Conservation (phyloP, 1,140 invertebrate genomes). For the Drosophila burlai region DNA sequence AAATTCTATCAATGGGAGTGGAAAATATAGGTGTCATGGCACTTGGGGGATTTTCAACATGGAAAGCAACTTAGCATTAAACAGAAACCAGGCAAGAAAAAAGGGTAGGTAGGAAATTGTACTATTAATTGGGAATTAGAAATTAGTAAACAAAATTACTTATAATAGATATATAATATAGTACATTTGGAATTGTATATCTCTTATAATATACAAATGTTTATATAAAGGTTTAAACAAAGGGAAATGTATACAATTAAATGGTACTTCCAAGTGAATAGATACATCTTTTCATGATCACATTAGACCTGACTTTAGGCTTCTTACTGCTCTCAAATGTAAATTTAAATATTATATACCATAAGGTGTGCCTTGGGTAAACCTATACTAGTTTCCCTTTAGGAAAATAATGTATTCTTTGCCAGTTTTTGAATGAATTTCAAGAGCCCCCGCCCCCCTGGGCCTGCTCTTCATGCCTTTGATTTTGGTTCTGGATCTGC, state of each 20-base stretch:
- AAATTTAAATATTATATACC: neutral
- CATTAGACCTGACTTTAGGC: neutral
- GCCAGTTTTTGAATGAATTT: neutral
- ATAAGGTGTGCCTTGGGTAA: neutral
- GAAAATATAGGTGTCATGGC: conserved; percentile 14
- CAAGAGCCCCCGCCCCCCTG: too few species aligned
- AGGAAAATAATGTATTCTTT: neutral
- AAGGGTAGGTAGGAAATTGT: neutral
- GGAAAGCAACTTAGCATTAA: neutral
- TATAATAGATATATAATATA: too few species aligned
- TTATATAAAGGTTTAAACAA: too few species aligned
- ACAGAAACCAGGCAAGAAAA: neutral
- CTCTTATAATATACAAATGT: too few species aligned
- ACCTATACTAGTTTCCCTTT: neutral
- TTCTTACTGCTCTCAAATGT: neutral
- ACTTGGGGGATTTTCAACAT: neutral
- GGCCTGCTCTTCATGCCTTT: conserved; percentile 41
- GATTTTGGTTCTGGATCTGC: conserved; percentile 45
- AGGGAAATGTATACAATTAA: too few species aligned
- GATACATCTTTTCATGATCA: too few species aligned
- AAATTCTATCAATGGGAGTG: conserved; percentile 21
- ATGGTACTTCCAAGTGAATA: too few species aligned
- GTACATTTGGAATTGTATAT: too few species aligned
- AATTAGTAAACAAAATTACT: too few species aligned
- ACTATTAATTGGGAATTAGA: neutral